Evolutionary conservation across 2,113 vertebrate genomes (phyloP), one percentile per base, ranked within the genome.

Genomic region (Pseudorhombus dupliciocellatus): DNA sequence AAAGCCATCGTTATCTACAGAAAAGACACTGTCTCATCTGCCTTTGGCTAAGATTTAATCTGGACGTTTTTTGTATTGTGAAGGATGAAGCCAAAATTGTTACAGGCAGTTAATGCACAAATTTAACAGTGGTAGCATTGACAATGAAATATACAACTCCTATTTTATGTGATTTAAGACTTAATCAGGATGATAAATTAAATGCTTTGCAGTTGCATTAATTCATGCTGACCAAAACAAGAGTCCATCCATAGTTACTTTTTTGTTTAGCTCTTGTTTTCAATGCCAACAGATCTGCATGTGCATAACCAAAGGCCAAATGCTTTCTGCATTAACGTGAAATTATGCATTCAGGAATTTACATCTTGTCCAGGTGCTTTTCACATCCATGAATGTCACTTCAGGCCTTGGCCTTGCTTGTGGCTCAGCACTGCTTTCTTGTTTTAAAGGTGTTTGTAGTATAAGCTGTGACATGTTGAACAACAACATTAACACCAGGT

Each of bases 1-100:
- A 69, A 70, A 75, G 62, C 64, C 68, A 68, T 80, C 80, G 84
- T 76, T 61, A 81, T 85, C 75, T 30, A 53, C 44, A 67, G 59
- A 26, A 66, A 72, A 77, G 69, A 75, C 74, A 63, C 21, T 58
- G 70, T 75, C 68, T 83, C 1, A 51, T 62, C 75, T 66, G 54
- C 57, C 53, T 48, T 54, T 30, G 37, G 34, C 70, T 59, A 69
- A 72, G 24, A 54, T 57, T 44, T 34, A 54, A 54, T 31, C 56
- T 31, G 14, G 31, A 73, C 4, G 22, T 10, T 31, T 31, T 30
- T 31, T 66, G 20, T 69, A 20, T 84, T 73, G 34, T 56, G 52
- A 69, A 67, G 26, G 15, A 52, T 5, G 0, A 20, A 15, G 20
- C 8, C 28, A 58, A 66, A 56, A 53, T 1, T 5, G 20, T 9